Evolutionary conservation across 2,888 invertebrate genomes (phyloP).

Genomic region (Macrosiphum euphorbiae): DNA sequence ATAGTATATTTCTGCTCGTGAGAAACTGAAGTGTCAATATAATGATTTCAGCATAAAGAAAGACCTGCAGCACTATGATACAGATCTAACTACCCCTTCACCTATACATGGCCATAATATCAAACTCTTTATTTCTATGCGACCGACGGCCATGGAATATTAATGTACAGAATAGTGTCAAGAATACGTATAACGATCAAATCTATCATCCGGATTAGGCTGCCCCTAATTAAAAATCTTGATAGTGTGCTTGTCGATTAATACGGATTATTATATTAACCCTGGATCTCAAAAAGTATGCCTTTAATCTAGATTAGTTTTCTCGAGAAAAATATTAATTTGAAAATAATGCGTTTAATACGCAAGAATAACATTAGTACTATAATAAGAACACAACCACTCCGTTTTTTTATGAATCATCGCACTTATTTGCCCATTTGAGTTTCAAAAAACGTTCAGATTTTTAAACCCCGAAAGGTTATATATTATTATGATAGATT

Average conservation of each 20-base stretch:
- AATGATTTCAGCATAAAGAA: neutral
- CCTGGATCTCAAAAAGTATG: conserved; percentile 11
- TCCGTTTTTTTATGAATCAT: neutral
- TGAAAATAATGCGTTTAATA: conserved; percentile 17
- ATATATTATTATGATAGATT: neutral
- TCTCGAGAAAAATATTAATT: conserved; percentile 5
- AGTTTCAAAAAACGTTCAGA: neutral
- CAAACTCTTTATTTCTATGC: neutral
- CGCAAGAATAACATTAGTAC: conserved; percentile 10
- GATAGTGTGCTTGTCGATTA: conserved; percentile 45
- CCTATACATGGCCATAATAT: neutral
- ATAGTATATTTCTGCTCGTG: neutral
- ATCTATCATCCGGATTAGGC: conserved; percentile 37
- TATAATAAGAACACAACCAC: neutral
- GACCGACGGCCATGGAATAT: conserved; percentile 33
- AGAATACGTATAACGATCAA: neutral
- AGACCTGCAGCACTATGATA: neutral
- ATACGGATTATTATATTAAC: conserved; percentile 53
- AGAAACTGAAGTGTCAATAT: neutral
- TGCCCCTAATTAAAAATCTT: conserved; percentile 43
- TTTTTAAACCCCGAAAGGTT: neutral
- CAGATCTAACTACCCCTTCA: neutral
- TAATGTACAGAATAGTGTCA: conserved; percentile 39
- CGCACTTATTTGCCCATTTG: neutral
- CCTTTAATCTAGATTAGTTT: conserved; percentile 21